Percentiles rank a stretch among this genome's conserved stretches.
These are phyloP conservation scores for Pyrgilauda ruficollis DNA, from an alignment of 2,113 vertebrate genomes.

Conservation along the genomic window DNA sequence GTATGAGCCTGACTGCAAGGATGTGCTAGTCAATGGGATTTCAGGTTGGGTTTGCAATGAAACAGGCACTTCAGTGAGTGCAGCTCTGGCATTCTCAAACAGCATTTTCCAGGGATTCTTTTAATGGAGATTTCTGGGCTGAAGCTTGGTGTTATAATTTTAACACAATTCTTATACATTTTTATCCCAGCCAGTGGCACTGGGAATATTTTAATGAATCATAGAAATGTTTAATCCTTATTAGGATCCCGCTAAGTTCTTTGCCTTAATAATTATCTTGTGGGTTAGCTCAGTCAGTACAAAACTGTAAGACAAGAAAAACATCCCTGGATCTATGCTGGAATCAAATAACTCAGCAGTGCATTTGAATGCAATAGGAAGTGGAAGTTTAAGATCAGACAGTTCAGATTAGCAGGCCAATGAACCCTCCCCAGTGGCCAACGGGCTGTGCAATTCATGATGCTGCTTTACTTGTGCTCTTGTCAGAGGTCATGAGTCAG, in stretches of 20 bases:
- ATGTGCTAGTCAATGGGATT: background rate
- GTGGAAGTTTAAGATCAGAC: slow-evolving; percentile 38
- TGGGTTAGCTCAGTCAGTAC: background rate
- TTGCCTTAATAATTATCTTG: slow-evolving; percentile 34
- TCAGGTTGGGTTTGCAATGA: background rate
- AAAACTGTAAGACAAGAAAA: slow-evolving; percentile 39
- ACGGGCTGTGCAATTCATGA: background rate
- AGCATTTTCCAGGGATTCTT: background rate
- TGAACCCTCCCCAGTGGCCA: background rate
- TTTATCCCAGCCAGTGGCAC: slow-evolving; percentile 24
- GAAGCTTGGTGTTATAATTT: background rate
- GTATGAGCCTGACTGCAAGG: background rate
- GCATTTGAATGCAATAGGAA: slow-evolving; percentile 40
- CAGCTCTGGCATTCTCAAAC: background rate
- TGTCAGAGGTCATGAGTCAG: slow-evolving; percentile 25
- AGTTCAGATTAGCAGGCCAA: slow-evolving; percentile 34
- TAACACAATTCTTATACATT: slow-evolving; percentile 16
- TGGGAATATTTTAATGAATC: slow-evolving; percentile 21
- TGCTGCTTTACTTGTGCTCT: background rate
- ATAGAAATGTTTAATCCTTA: slow-evolving; percentile 26
- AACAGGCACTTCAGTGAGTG: background rate
- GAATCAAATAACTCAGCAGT: slow-evolving; percentile 20
- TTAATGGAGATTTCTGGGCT: background rate
- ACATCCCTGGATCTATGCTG: background rate
- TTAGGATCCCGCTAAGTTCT: slow-evolving; percentile 39